phyloP scores from a whole-genome alignment of 2,888 invertebrate species.

The Stenoptilia bipunctidactyla region DNA sequence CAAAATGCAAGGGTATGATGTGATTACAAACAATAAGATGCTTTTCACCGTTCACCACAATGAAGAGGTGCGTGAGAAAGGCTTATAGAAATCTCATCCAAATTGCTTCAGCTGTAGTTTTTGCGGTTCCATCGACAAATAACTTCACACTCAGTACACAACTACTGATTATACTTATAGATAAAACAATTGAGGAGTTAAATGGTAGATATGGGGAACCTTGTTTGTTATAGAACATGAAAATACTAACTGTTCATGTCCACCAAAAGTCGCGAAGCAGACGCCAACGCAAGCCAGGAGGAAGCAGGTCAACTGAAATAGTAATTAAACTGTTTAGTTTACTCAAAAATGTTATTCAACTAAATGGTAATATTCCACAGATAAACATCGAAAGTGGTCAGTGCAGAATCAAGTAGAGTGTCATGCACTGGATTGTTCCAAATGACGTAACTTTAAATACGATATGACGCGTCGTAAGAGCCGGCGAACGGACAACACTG shows the following conservation, averaged over 20 bases:
- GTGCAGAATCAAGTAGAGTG: slow-evolving; percentile 5
- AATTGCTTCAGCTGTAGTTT: slow-evolving; percentile 43
- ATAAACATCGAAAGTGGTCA: slow-evolving; percentile 30
- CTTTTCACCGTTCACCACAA: slow-evolving; percentile 62
- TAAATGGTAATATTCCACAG: too few relatives aligned
- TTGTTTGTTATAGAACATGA: slow-evolving; percentile 20
- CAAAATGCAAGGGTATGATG: slow-evolving; percentile 30
- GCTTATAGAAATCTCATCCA: slow-evolving; percentile 50
- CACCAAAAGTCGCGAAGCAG: slow-evolving; percentile 65
- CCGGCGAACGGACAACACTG: too few relatives aligned
- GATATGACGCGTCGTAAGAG: too few relatives aligned
- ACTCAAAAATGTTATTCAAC: too few relatives aligned
- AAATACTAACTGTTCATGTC: slow-evolving; percentile 65
- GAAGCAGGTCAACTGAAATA: slow-evolving; percentile 59
- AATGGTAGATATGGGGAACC: slow-evolving; percentile 20
- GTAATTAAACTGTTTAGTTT: slow-evolving; percentile 23
- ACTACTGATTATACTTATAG: too few relatives aligned
- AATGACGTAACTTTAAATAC: slow-evolving; percentile 7
- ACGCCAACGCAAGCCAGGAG: slow-evolving; percentile 57
- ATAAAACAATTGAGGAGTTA: slow-evolving; percentile 7
- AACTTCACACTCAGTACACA: background rate
- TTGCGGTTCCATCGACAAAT: slow-evolving; percentile 33
- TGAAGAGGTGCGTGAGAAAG: slow-evolving; percentile 54
- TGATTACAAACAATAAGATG: slow-evolving; percentile 44
- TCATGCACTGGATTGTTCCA: slow-evolving; percentile 7